phyloP scores from a whole-genome alignment of 2,797 vertebrate species.

The Halcyon smyrnensis region DNA sequence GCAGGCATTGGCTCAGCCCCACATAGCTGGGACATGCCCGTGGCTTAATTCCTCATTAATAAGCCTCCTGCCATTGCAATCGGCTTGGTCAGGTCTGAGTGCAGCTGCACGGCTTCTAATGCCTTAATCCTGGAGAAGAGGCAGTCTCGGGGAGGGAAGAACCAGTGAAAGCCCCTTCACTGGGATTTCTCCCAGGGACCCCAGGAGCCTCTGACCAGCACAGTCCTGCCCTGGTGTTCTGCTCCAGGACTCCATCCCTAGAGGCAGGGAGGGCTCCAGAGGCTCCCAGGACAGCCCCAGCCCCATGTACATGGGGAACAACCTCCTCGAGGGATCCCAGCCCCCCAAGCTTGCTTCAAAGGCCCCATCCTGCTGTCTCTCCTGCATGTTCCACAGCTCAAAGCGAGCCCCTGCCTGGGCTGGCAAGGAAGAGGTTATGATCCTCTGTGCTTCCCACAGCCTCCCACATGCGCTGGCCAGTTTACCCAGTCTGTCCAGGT shows the following conservation, averaged over 20 bases:
- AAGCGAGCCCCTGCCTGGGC: not conserved
- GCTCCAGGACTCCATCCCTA: not conserved
- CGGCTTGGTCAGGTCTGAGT: not conserved
- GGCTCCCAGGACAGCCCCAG: not conserved
- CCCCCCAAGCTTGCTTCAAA: fast-evolving
- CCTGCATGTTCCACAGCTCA: fast-evolving
- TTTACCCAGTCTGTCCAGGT: not conserved
- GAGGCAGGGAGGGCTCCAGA: not conserved
- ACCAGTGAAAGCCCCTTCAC: not conserved
- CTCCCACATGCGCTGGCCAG: not conserved
- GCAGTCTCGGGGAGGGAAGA: not conserved
- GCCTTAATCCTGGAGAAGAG: not conserved
- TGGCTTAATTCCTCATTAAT: not conserved
- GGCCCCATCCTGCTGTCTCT: fast-evolving
- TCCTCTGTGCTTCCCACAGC: fast-evolving
- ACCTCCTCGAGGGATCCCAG: not conserved
- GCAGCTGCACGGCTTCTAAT: fast-evolving
- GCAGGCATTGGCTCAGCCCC: not conserved
- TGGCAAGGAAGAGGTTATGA: not conserved
- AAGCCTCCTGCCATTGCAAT: not conserved
- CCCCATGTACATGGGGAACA: fast-evolving
- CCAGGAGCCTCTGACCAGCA: not conserved
- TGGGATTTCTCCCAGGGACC: not conserved
- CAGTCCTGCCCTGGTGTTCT: fast-evolving
- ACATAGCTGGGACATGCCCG: fast-evolving